Percentiles rank a stretch among this genome's conserved stretches.
Conservation (phyloP, 2,113 vertebrate genomes). For the Corynorhinus townsendii region DNA sequence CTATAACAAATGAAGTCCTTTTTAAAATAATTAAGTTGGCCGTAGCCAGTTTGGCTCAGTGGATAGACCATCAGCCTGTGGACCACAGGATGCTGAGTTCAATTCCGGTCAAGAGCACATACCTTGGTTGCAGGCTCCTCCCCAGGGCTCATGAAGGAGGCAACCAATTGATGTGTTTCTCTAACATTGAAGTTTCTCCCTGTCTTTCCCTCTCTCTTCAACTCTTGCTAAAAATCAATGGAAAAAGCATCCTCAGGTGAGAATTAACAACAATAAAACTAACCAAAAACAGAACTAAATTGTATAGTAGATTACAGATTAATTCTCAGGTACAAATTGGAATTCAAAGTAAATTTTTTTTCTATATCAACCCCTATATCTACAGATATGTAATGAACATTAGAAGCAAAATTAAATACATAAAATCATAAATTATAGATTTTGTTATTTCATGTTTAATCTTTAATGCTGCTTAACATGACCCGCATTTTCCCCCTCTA, state of each 20-base stretch:
- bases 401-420: not conserved
- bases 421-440: not conserved
- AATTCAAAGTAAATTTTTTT: not conserved
- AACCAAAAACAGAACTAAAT: not conserved
- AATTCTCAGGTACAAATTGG: not conserved
- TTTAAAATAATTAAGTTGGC: not conserved
- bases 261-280: no score
- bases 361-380: not conserved
- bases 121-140: no score
- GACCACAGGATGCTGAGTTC: no score
- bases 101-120: no score
- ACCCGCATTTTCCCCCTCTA: fast-evolving
- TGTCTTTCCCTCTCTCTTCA: no score
- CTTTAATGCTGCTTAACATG: not conserved
- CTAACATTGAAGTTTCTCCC: no score
- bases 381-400: not conserved
- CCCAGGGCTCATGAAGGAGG: no score
- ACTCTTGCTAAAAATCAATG: no score
- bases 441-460: not conserved
- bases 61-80: no score
- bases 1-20: not conserved
- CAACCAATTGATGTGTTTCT: no score
- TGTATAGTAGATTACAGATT: not conserved
- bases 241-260: no score
- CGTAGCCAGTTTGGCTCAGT: no score